phyloP scores from a whole-genome alignment of 2,888 invertebrate genomes.

The Osmoderma eremita region DNA sequence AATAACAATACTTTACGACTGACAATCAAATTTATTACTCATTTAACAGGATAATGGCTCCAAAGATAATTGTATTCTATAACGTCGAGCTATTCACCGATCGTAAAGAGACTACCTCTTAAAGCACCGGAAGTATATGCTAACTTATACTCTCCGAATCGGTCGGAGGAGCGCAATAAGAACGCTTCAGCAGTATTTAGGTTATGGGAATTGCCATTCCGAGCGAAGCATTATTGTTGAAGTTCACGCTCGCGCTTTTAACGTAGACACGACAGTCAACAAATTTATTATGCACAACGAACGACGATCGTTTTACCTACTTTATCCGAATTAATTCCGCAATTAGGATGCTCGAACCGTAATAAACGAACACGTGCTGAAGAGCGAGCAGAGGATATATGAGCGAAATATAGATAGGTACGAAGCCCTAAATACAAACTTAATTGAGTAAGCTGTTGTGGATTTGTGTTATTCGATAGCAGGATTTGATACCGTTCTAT shows the following conservation, averaged over 20 bases:
- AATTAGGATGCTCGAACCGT: slow-evolving; percentile 23
- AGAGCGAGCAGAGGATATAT: background rate
- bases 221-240: slow-evolving; percentile 15
- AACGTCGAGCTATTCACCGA: background rate
- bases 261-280: slow-evolving; percentile 5
- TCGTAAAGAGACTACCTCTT: background rate
- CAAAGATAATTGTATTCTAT: slow-evolving; percentile 6
- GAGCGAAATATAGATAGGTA: background rate
- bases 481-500: background rate
- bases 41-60: background rate
- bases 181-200: slow-evolving; percentile 20
- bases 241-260: background rate
- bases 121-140: slow-evolving; percentile 26
- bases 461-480: background rate
- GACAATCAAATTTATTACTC: background rate
- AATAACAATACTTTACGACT: too few species aligned
- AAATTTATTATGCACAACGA: slow-evolving; percentile 27
- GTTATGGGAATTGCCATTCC: slow-evolving; percentile 33
- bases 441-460: slow-evolving; percentile 17
- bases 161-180: slow-evolving; percentile 21
- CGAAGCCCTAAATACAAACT: slow-evolving; percentile 19
- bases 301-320: slow-evolving; percentile 23
- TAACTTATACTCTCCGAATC: slow-evolving; percentile 10
- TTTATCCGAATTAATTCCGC: slow-evolving; percentile 25
- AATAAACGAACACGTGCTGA: background rate